Evolutionary conservation across 2,888 invertebrate species (phyloP).

Genomic region (Pardosa pseudoannulata): DNA sequence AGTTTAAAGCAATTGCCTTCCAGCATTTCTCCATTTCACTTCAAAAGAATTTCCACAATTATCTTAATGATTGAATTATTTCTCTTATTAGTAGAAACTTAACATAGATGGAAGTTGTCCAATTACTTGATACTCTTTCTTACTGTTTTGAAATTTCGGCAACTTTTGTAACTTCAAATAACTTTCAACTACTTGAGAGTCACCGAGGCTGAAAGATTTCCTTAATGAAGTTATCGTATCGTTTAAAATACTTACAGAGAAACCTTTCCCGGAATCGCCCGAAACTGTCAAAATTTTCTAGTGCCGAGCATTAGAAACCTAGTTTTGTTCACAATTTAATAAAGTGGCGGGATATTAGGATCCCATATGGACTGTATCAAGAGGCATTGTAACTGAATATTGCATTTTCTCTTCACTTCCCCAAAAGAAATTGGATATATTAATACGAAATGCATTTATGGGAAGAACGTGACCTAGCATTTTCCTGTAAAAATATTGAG

Average conservation of each 20-base stretch:
- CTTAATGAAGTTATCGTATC: not conserved
- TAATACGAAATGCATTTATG: not conserved
- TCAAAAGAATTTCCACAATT: too few relatives aligned
- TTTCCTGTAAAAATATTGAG: too few relatives aligned
- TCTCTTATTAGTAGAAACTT: too few relatives aligned
- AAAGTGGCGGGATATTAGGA: not conserved
- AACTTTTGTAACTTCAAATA: too few relatives aligned
- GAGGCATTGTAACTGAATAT: constrained; percentile 33
- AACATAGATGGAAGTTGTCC: too few relatives aligned
- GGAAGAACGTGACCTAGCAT: not conserved
- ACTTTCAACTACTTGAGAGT: not conserved
- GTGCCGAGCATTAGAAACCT: constrained; percentile 5
- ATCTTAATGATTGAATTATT: too few relatives aligned
- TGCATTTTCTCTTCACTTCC: not conserved
- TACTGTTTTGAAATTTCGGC: too few relatives aligned
- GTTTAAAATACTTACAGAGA: not conserved
- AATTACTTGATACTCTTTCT: too few relatives aligned
- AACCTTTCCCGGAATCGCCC: not conserved
- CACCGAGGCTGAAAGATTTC: not conserved
- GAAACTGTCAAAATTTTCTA: constrained; percentile 35
- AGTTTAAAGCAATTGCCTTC: too few relatives aligned
- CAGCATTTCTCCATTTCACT: too few relatives aligned
- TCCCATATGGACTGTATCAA: constrained; percentile 19
- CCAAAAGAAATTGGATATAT: not conserved
- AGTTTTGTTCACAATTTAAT: constrained; percentile 27